phyloP scores from a whole-genome alignment of 2,113 vertebrate species.

The Xyliphius kryptos region DNA sequence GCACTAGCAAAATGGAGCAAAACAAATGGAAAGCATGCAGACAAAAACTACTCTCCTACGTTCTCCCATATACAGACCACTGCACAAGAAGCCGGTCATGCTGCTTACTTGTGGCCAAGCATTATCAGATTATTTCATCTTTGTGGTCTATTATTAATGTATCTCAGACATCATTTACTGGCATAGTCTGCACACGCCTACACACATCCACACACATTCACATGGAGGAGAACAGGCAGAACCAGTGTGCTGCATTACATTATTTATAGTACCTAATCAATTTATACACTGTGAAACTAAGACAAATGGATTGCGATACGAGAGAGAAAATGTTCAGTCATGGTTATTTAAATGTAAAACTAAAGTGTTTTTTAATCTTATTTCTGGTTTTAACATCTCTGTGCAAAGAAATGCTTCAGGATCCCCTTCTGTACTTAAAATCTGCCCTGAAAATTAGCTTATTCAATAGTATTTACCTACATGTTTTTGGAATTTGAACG shows the following conservation, averaged over 20 bases:
- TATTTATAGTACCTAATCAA: not conserved
- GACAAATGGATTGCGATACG: not conserved
- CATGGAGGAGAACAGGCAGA: not conserved
- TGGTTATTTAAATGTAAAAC: not conserved
- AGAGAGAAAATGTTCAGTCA: not conserved
- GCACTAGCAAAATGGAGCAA: not conserved
- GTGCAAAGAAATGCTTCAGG: no score
- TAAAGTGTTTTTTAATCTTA: no score
- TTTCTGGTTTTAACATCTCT: no score
- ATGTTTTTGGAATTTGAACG: no score
- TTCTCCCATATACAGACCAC: not conserved
- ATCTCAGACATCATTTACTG: constrained; percentile 32
- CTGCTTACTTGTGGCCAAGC: constrained; percentile 1
- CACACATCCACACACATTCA: constrained; percentile 9
- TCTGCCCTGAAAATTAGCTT: no score
- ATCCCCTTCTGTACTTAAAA: no score
- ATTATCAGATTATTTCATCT: constrained; percentile 34
- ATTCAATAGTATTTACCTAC: no score
- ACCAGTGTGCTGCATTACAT: not conserved
- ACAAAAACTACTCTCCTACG: constrained; percentile 9
- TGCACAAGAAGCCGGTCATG: not conserved
- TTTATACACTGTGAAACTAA: not conserved
- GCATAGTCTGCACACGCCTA: constrained; percentile 1
- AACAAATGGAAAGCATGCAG: no score
- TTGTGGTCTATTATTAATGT: constrained; percentile 39